These are phyloP conservation scores for Camponotus fellah DNA, from an alignment of 2,888 invertebrate genomes.

Conservation along the genomic window DNA sequence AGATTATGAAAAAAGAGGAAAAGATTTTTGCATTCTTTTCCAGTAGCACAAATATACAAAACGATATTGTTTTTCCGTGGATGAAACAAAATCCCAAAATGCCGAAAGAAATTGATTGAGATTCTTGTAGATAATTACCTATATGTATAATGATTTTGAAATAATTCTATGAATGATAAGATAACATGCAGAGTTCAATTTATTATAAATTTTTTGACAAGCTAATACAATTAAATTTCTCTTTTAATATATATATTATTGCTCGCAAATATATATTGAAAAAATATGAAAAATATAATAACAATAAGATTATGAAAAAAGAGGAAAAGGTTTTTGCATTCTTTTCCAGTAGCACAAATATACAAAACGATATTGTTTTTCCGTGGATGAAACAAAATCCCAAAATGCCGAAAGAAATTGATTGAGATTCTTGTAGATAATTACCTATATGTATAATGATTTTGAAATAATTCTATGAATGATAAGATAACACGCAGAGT, in stretches of 20 bases:
- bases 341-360: not conserved
- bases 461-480: not conserved
- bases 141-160: too few relatives aligned
- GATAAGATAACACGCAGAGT: not conserved
- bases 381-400: not conserved
- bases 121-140: too few relatives aligned
- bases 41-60: not conserved
- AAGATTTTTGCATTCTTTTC: not conserved
- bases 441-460: not conserved
- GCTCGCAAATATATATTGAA: not conserved
- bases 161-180: not conserved
- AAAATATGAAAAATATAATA: not conserved
- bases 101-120: not conserved
- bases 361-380: not conserved
- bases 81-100: not conserved
- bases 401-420: slow-evolving; percentile 3
- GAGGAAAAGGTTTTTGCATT: not conserved
- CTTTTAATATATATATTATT: not conserved
- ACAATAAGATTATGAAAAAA: not conserved
- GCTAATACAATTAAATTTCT: not conserved
- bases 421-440: too few relatives aligned
- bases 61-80: not conserved
- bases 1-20: not conserved
- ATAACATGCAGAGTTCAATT: not conserved
- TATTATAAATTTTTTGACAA: not conserved